Conservation (phyloP, 2,888 invertebrate species). For the Cheilosia variabilis region DNA sequence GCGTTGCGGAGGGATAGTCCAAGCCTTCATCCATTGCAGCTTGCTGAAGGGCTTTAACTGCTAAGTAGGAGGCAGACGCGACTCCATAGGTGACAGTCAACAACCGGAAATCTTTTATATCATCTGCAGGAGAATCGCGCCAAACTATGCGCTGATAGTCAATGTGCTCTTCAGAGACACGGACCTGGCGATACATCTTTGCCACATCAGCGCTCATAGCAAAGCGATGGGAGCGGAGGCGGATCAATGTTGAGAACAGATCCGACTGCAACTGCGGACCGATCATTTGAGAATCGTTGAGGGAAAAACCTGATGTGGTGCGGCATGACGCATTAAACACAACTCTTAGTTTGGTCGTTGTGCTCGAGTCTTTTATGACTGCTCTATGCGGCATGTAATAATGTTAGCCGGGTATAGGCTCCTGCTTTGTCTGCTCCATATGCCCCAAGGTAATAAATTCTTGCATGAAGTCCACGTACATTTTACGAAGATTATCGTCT, state of each 20-base stretch:
- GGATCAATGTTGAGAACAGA: slow-evolving; percentile 11
- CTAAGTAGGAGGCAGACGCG: slow-evolving; percentile 10
- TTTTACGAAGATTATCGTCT: neutral
- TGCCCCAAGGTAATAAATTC: slow-evolving; percentile 7
- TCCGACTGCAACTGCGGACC: slow-evolving; percentile 45
- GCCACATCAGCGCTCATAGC: neutral
- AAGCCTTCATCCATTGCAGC: slow-evolving; percentile 28
- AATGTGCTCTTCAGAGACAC: neutral
- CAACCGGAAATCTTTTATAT: neutral
- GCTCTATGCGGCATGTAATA: slow-evolving; percentile 15
- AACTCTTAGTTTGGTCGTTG: slow-evolving; percentile 11
- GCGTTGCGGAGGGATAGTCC: neutral
- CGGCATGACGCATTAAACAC: slow-evolving; percentile 45
- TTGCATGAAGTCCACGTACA: slow-evolving; percentile 36
- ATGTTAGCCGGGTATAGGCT: slow-evolving; percentile 3
- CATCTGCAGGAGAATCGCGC: neutral
- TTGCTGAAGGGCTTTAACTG: slow-evolving; percentile 14
- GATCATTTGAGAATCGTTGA: neutral
- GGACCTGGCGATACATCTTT: neutral
- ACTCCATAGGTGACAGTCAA: neutral
- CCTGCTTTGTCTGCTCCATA: slow-evolving; percentile 15
- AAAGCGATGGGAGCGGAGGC: neutral
- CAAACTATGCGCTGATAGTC: neutral
- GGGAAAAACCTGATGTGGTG: slow-evolving; percentile 18
- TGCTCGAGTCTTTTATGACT: neutral